A percentile compares a stretch with the other conserved stretches of the same genome.
Evolutionary conservation across 2,113 vertebrate species (phyloP).

Genomic region (Podarcis cretensis): DNA sequence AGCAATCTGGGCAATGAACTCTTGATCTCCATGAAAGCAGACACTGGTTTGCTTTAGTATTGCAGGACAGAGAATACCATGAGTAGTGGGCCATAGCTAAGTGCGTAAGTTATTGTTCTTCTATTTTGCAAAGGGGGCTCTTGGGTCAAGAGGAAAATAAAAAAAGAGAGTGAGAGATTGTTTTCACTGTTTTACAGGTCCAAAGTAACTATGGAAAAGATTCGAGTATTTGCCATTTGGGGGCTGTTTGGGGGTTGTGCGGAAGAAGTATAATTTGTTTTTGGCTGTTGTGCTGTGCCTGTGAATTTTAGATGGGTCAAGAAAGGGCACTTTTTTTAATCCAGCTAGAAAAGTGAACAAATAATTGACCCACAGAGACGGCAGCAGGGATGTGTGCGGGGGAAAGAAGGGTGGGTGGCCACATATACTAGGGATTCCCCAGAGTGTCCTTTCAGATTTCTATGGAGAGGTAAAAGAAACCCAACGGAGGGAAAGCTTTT

Average conservation of each 20-base stretch:
- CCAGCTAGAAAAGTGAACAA: neutral
- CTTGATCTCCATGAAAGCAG: neutral
- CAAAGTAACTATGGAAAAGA: neutral
- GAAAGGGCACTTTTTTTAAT: neutral
- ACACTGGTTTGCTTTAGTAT: neutral
- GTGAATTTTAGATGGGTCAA: neutral
- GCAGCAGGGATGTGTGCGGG: no score
- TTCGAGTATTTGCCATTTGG: neutral
- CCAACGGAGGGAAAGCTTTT: neutral
- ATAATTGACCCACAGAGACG: neutral
- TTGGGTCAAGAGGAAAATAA: slow-evolving; percentile 20
- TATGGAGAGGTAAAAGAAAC: neutral
- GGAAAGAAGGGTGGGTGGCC: neutral
- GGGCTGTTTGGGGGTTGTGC: neutral
- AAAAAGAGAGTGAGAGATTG: neutral
- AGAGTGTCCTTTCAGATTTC: neutral
- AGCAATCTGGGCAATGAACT: neutral
- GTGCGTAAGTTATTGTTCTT: slow-evolving; percentile 40
- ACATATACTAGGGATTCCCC: no score
- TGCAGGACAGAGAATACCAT: slow-evolving; percentile 23
- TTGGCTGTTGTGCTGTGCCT: neutral
- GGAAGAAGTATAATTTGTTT: neutral
- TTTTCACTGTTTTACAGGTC: slow-evolving; percentile 19
- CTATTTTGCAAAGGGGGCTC: slow-evolving; percentile 15
- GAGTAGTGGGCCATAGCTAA: neutral